Conservation (phyloP, 2,888 invertebrate genomes). For the Gymnoscelis rufifasciata region DNA sequence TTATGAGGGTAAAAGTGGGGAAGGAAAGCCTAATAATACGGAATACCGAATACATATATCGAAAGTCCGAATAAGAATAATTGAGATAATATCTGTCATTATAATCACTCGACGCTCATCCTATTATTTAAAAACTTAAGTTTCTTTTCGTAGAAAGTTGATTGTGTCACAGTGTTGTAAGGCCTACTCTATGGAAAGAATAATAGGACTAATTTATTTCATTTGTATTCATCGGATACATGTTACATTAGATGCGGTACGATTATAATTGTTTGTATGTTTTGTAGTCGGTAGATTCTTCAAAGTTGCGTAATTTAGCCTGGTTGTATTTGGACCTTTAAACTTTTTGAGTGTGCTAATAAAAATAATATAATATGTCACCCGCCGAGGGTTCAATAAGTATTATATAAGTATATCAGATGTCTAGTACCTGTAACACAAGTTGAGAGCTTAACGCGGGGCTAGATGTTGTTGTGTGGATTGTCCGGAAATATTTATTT, state of each 20-base stretch:
- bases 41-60: too few relatives aligned
- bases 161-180: slow-evolving; percentile 17
- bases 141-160: slow-evolving; percentile 25
- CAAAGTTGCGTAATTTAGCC: background rate
- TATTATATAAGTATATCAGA: too few relatives aligned
- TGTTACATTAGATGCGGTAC: slow-evolving; percentile 31
- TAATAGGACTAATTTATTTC: slow-evolving; percentile 7
- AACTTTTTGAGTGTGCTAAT: too few relatives aligned
- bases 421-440: too few relatives aligned
- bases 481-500: too few relatives aligned
- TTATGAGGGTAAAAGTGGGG: too few relatives aligned
- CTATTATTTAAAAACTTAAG: slow-evolving; percentile 20
- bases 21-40: too few relatives aligned
- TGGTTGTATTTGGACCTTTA: background rate
- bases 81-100: background rate
- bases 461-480: too few relatives aligned
- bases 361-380: too few relatives aligned
- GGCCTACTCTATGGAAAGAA: slow-evolving; percentile 6
- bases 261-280: slow-evolving; percentile 1
- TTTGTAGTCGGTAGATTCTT: background rate
- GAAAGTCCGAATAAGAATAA: background rate
- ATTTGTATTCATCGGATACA: slow-evolving; percentile 30
- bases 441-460: too few relatives aligned
- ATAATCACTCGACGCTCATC: slow-evolving; percentile 1
- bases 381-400: too few relatives aligned